phyloP scores from a whole-genome alignment of 2,797 vertebrate species.

The Garrulus glandarius region DNA sequence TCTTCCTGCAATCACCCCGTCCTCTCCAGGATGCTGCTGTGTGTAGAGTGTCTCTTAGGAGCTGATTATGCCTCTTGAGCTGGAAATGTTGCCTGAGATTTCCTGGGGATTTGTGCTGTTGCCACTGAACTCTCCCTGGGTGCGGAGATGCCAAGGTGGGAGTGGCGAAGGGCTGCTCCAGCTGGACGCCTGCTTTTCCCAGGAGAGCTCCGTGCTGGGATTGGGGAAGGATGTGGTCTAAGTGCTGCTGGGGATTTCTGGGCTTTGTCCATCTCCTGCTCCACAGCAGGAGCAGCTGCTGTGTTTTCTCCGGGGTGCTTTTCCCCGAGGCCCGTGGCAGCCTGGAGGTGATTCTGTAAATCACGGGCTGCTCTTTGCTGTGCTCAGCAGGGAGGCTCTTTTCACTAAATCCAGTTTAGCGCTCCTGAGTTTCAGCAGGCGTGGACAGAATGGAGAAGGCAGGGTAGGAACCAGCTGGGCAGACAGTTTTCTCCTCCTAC shows the following conservation, averaged over 20 bases:
- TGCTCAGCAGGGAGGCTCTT: slow-evolving; percentile 18
- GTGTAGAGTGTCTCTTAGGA: neutral
- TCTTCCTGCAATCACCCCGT: neutral
- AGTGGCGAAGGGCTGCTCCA: neutral
- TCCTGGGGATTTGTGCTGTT: neutral
- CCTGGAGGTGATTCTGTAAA: neutral
- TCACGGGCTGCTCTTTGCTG: neutral
- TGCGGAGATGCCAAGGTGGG: neutral
- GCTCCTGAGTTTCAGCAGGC: neutral
- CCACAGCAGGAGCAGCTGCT: neutral
- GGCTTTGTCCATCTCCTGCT: neutral
- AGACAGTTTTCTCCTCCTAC: neutral
- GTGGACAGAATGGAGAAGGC: neutral
- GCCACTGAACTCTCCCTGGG: neutral
- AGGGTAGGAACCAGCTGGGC: neutral
- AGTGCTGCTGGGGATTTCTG: neutral
- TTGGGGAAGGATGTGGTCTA: neutral
- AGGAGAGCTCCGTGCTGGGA: neutral
- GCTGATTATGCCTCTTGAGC: neutral
- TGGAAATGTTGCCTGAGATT: neutral
- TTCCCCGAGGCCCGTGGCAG: neutral
- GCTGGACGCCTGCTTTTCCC: neutral
- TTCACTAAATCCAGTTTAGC: neutral
- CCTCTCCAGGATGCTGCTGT: neutral
- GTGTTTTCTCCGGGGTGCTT: neutral